Base-by-base conservation (phyloP, 2,797 vertebrate genomes). In the Austrolebias charrua region DNA sequence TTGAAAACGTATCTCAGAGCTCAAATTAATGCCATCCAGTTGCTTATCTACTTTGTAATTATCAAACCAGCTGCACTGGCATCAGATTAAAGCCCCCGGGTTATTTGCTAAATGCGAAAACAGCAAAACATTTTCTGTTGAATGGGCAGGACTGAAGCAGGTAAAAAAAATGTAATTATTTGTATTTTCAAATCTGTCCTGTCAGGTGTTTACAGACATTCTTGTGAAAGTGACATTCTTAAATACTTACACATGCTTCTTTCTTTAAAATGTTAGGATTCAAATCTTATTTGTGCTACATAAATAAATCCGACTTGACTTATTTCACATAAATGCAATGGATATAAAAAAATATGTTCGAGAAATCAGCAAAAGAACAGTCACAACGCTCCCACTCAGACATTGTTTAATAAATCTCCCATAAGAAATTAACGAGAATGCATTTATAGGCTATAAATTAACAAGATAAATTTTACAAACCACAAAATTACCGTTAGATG, bases 81-180 rank as follows among this genome's bases (percentile, higher is more conserved):
- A 20, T 52, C 13, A 10, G 50, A 33, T 24, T 15, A 11, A 42
- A 29, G 33, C 12, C 11, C 29, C n/a, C 20, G 31, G 10, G 3
- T 24, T 40, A n/a, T n/a, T 40, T 45, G 52, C 19, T 29, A 56
- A 61, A 62, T 28, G 46, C 59, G 55, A 44, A 3, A 31, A 1
- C 20, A n/a, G 35, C 43, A 43, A 51, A 15, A 29, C 6, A 16
- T 6, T 16, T 28, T 20, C n/a, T 42, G 9, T 1, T 11, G 51
- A 33, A 53, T 18, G 40, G 44, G 29, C 8, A 16, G 10, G 12
- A 24, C 14, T 46, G 33, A 4, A 40, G 31, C 31, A 53, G 0
- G 9, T 16, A 35, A 20, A 40, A 35, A 35, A 35, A n/a, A n/a
- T n/a, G n/a, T n/a, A n/a, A n/a, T n/a, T n/a, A n/a, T n/a, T n/a